These are phyloP conservation scores for Macaca mulatta DNA, from an alignment of 2,113 vertebrate genomes.

Conservation along the genomic window DNA sequence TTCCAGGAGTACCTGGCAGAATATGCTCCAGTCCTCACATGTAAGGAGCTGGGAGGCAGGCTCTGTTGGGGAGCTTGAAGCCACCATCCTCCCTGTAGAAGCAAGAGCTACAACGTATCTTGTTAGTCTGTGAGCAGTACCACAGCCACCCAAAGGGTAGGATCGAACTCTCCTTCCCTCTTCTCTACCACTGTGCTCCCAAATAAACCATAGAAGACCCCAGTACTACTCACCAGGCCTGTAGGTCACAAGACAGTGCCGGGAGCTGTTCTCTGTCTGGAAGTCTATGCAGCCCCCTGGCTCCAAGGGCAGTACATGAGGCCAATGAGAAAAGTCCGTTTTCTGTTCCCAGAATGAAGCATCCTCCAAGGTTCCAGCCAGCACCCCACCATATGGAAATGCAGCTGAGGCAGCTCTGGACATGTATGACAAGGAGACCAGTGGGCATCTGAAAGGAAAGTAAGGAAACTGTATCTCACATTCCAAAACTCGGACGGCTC, in stretches of 20 bases:
- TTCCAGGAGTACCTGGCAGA: background rate
- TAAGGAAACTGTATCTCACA: background rate
- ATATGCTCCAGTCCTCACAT: background rate
- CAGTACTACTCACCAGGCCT: constrained; percentile 86
- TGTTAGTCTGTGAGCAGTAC: background rate
- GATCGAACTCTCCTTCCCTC: background rate
- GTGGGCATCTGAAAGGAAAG: constrained; percentile 88
- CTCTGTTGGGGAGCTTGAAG: background rate
- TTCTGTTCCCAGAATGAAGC: constrained; percentile 95
- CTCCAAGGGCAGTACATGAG: constrained; percentile 92
- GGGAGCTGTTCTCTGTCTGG: constrained; percentile 91
- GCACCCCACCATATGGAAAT: constrained; percentile 91
- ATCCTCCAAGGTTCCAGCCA: constrained; percentile 94
- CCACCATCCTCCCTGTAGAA: background rate
- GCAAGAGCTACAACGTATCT: background rate
- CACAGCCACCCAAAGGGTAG: background rate
- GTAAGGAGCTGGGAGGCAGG: background rate
- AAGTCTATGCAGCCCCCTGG: constrained; percentile 91
- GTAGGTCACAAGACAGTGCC: constrained; percentile 95
- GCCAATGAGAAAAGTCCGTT: constrained; percentile 85
- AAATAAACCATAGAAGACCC: background rate
- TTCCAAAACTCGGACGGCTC: background rate
- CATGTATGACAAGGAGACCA: constrained; percentile 94
- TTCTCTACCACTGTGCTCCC: background rate
- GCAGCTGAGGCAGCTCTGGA: constrained; percentile 89